Conservation (phyloP, 2,888 invertebrate species). For the Anagyrus pseudococci region DNA sequence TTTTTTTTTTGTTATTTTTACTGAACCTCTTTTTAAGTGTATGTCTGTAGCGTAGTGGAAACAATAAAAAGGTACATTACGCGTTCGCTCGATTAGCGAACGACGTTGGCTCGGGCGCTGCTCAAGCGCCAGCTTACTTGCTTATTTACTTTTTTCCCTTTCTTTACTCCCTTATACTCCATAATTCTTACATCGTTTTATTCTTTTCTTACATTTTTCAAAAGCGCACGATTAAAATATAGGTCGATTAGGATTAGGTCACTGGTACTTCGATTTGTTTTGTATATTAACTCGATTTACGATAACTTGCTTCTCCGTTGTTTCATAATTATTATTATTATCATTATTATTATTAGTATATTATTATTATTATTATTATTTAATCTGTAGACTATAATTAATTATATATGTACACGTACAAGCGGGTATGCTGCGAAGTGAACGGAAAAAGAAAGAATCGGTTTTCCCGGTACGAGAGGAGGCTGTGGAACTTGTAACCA, state of each 20-base stretch:
- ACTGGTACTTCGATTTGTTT: slow-evolving; percentile 49
- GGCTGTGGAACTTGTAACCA: slow-evolving; percentile 52
- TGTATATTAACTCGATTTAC: slow-evolving; percentile 30
- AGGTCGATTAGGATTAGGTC: slow-evolving; percentile 46
- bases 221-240: slow-evolving; percentile 51
- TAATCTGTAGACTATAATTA: too few relatives aligned
- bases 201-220: slow-evolving; percentile 36
- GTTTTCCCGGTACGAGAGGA: slow-evolving; percentile 30
- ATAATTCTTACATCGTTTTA: neutral
- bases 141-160: too few relatives aligned
- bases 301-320: neutral
- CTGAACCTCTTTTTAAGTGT: too few relatives aligned
- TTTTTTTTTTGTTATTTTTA: too few relatives aligned
- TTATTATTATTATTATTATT: slow-evolving; percentile 36
- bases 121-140: too few relatives aligned
- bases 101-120: slow-evolving; percentile 8
- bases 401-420: slow-evolving; percentile 45
- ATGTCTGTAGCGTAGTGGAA: too few relatives aligned
- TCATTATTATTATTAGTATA: slow-evolving; percentile 13
- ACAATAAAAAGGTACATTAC: neutral
- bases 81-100: slow-evolving; percentile 29
- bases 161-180: neutral
- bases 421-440: slow-evolving; percentile 46
- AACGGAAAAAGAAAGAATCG: slow-evolving; percentile 39
- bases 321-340: slow-evolving; percentile 13